These are phyloP conservation scores for Eucriotettix oculatus DNA, from an alignment of 2,888 invertebrate species.

Conservation along the genomic window DNA sequence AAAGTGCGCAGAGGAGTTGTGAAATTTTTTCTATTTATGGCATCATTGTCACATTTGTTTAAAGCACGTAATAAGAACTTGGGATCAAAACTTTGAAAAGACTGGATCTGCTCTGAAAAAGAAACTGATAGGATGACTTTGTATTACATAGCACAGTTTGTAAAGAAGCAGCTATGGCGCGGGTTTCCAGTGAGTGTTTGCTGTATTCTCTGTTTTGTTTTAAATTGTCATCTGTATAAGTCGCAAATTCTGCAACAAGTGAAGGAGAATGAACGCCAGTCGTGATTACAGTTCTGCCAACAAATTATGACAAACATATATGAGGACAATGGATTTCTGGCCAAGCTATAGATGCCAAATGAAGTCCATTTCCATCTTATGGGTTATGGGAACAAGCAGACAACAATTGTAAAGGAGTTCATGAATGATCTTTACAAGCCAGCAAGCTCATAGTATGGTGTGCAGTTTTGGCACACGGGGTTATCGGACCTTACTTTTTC, in stretches of 20 bases:
- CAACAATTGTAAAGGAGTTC: background rate
- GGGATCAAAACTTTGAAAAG: background rate
- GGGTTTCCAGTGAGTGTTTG: too few species aligned
- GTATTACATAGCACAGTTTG: too few species aligned
- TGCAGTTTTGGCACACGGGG: background rate
- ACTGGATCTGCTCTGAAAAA: too few species aligned
- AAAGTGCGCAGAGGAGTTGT: background rate
- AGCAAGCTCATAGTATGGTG: background rate
- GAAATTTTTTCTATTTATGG: background rate
- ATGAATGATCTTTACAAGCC: background rate
- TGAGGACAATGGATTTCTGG: background rate
- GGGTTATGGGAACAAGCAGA: conserved; percentile 21
- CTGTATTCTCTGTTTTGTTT: too few species aligned
- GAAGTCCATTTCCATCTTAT: conserved; percentile 19
- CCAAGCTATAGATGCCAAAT: conserved; percentile 6
- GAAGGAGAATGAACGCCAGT: too few species aligned
- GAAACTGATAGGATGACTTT: too few species aligned
- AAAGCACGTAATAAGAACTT: background rate
- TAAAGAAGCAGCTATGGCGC: too few species aligned
- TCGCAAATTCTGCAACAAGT: background rate
- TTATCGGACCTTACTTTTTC: background rate
- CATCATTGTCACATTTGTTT: background rate
- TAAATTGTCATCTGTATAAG: background rate
- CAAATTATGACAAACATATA: background rate
- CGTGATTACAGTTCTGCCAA: background rate